These are phyloP conservation scores for Peromyscus maniculatus DNA, from an alignment of 2,113 vertebrate species.

Conservation along the genomic window DNA sequence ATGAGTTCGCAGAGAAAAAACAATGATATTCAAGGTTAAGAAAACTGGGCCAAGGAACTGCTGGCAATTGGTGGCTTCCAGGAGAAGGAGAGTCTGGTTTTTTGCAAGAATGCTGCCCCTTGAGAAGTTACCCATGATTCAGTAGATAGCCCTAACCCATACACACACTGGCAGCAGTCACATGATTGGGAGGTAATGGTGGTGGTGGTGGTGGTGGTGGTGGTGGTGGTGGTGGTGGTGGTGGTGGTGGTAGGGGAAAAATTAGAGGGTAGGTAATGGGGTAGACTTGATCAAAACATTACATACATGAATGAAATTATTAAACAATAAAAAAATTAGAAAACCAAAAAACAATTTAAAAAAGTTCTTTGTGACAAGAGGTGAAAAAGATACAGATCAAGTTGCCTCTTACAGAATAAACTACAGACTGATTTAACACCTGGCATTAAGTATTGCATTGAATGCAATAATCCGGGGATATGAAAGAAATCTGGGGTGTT, in stretches of 20 bases:
- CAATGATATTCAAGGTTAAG: conserved; percentile 7
- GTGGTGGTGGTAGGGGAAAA: not conserved
- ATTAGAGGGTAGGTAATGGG: not conserved
- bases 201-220: too few relatives aligned
- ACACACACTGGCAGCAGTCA: not conserved
- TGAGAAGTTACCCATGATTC: not conserved
- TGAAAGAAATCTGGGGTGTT: not conserved
- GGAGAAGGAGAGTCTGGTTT: too few relatives aligned
- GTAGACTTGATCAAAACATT: not conserved
- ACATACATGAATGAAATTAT: not conserved
- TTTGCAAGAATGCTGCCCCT: not conserved
- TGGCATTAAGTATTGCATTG: not conserved
- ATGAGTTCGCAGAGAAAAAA: conserved; percentile 47
- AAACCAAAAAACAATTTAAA: not conserved
- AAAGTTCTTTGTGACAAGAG: not conserved
- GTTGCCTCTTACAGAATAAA: not conserved
- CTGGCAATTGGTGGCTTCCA: not conserved
- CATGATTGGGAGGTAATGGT: not conserved
- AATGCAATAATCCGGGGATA: not conserved
- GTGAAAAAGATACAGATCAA: conserved; percentile 3
- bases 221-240: not conserved
- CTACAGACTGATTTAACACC: not conserved
- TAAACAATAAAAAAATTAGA: not conserved
- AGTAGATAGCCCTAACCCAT: too few relatives aligned
- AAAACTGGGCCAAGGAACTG: not conserved